phyloP scores from a whole-genome alignment of 2,797 vertebrate genomes.

The Channa striata region DNA sequence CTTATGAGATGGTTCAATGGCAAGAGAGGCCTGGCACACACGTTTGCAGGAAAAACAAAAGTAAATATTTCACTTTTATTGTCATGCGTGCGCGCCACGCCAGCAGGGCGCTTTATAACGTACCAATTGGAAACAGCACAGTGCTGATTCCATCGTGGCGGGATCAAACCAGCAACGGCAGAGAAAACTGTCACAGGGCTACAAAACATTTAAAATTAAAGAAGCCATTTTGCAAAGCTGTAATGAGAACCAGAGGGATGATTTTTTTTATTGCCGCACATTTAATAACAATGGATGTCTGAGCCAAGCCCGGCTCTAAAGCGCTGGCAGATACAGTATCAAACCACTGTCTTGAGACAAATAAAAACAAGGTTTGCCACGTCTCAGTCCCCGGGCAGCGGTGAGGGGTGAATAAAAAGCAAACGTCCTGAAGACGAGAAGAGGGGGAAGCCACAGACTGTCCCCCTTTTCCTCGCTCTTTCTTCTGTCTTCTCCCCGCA shows the following conservation, averaged over 20 bases:
- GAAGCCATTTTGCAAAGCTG: slow-evolving; percentile 65
- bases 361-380: slow-evolving; percentile 72
- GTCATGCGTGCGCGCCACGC: slow-evolving; percentile 62
- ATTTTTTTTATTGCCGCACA: slow-evolving; percentile 48
- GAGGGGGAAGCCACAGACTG: slow-evolving; percentile 44
- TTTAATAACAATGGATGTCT: slow-evolving; percentile 56
- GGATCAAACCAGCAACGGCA: slow-evolving; percentile 34
- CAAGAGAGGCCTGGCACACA: slow-evolving; percentile 51
- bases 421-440: slow-evolving; percentile 69
- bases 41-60: slow-evolving; percentile 75
- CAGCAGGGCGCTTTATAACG: slow-evolving; percentile 67
- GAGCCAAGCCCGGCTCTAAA: slow-evolving; percentile 58
- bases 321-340: slow-evolving; percentile 56
- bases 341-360: slow-evolving; percentile 62
- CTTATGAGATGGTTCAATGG: slow-evolving; percentile 57
- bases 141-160: slow-evolving; percentile 60
- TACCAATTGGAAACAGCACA: slow-evolving; percentile 72
- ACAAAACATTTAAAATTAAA: slow-evolving; percentile 80
- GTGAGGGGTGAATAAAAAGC: slow-evolving; percentile 72
- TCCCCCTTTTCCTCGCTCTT: slow-evolving; percentile 20
- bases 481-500: slow-evolving; percentile 56
- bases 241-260: slow-evolving; percentile 80
- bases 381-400: slow-evolving; percentile 58
- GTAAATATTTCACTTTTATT: slow-evolving; percentile 82
- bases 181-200: slow-evolving; percentile 42